Evolutionary conservation across 2,113 vertebrate species (phyloP).

Genomic region (Jacana jacana): DNA sequence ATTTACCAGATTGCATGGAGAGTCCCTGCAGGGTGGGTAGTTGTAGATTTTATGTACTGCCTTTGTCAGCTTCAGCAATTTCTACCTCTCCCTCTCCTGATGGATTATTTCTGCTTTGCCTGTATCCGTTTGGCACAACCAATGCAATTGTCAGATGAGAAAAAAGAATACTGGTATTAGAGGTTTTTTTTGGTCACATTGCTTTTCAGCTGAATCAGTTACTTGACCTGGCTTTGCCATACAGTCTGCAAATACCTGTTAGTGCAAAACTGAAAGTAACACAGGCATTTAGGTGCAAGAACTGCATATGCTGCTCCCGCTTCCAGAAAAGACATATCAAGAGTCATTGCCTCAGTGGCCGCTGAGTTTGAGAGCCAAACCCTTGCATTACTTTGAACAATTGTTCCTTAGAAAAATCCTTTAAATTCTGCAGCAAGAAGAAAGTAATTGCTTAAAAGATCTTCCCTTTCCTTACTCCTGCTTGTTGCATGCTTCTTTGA

Average conservation of each 20-base stretch:
- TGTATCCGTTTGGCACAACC: background rate
- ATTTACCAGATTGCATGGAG: background rate
- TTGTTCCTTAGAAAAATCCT: background rate
- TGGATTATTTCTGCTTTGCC: background rate
- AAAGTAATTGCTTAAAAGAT: background rate
- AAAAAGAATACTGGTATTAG: background rate
- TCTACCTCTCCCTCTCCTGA: background rate
- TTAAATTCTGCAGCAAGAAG: background rate
- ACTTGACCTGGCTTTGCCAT: background rate
- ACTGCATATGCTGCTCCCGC: background rate
- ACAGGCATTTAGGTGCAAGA: background rate
- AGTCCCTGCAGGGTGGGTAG: background rate
- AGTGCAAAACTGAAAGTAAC: background rate
- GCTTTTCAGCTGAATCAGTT: background rate
- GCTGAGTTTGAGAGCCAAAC: background rate
- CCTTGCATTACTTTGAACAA: background rate
- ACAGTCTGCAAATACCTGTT: background rate
- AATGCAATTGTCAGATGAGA: background rate
- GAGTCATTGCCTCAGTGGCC: background rate
- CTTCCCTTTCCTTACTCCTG: background rate
- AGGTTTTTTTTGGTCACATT: background rate
- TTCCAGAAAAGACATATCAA: background rate
- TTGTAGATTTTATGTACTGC: background rate
- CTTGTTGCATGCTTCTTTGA: background rate
- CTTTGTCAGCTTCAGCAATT: background rate